Evolutionary conservation across 2,797 vertebrate genomes (phyloP).

Genomic region (Scarus forsteni): DNA sequence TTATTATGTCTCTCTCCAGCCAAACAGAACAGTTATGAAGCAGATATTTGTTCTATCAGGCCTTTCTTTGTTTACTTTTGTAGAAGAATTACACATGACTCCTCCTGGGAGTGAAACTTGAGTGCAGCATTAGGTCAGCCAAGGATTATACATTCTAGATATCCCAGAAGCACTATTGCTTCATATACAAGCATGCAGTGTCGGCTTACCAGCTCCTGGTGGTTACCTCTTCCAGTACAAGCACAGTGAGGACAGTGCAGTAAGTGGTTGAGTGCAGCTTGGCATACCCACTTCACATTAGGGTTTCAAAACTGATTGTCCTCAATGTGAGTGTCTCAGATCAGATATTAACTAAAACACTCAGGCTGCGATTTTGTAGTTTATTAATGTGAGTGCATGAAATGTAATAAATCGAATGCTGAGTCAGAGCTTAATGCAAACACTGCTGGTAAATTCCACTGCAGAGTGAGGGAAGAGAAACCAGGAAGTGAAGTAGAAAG

Average conservation of each 20-base stretch:
- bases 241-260: slow-evolving; percentile 11
- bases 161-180: slow-evolving; percentile 18
- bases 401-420: slow-evolving; percentile 12
- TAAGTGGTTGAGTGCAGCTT: slow-evolving; percentile 41
- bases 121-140: slow-evolving; percentile 28
- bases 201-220: slow-evolving; percentile 8
- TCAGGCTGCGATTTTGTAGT: slow-evolving; percentile 16
- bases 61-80: not conserved
- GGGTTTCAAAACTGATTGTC: not conserved
- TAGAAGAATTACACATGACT: slow-evolving; percentile 12
- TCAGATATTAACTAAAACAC: slow-evolving; percentile 10
- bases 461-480: slow-evolving; percentile 3
- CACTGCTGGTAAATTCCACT: slow-evolving; percentile 66
- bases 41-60: not conserved
- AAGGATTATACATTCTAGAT: slow-evolving; percentile 3
- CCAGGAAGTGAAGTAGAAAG: slow-evolving; percentile 56
- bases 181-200: slow-evolving; percentile 17
- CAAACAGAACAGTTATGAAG: not conserved
- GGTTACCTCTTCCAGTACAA: slow-evolving; percentile 38
- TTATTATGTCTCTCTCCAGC: too few species aligned
- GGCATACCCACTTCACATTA: slow-evolving; percentile 15
- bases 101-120: not conserved
- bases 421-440: slow-evolving; percentile 55
- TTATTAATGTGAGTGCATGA: slow-evolving; percentile 28
- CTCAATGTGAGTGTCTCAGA: not conserved